Evolutionary conservation across 2,888 invertebrate genomes (phyloP).

Genomic region (Drosophila parthenogenetica): DNA sequence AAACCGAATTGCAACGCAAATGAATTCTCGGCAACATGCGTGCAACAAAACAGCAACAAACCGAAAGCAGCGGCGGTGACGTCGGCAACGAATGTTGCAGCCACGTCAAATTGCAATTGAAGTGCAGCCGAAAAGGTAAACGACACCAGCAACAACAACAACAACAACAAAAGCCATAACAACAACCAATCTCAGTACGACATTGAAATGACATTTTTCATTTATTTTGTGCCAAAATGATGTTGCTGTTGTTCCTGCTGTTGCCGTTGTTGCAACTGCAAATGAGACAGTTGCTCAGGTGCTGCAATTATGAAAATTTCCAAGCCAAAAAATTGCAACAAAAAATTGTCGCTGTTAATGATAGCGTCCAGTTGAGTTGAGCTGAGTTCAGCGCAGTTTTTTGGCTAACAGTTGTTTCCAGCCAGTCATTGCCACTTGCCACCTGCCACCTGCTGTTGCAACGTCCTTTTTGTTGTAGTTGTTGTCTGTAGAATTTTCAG

Average conservation of each 20-base stretch:
- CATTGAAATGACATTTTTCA: slow-evolving; percentile 83
- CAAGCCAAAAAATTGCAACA: slow-evolving; percentile 46
- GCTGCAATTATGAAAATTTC: slow-evolving; percentile 61
- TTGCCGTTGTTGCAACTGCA: neutral
- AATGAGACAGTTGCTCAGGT: neutral
- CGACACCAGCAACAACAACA: slow-evolving; percentile 71
- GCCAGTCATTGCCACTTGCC: slow-evolving; percentile 53
- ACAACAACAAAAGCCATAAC: neutral
- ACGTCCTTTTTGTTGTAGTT: slow-evolving; percentile 37
- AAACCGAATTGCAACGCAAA: slow-evolving; percentile 54
- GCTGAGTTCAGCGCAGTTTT: slow-evolving; percentile 36
- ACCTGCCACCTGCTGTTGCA: slow-evolving; percentile 72
- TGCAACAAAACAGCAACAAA: slow-evolving; percentile 64
- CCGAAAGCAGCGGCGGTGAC: slow-evolving; percentile 28
- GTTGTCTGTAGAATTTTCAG: slow-evolving; percentile 76
- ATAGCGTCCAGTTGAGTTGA: slow-evolving; percentile 39
- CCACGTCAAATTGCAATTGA: slow-evolving; percentile 74
- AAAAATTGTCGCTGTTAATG: slow-evolving; percentile 46
- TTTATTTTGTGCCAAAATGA: slow-evolving; percentile 55
- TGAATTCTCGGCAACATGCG: slow-evolving; percentile 75
- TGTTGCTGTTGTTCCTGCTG: slow-evolving; percentile 3
- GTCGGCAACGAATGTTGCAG: slow-evolving; percentile 54
- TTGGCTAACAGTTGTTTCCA: slow-evolving; percentile 50
- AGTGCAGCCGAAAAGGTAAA: slow-evolving; percentile 81
- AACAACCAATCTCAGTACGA: slow-evolving; percentile 59